A percentile compares a stretch with the other conserved stretches of the same genome.
Conservation (phyloP, 2,888 invertebrate genomes). For the Agapetus fuscipes region DNA sequence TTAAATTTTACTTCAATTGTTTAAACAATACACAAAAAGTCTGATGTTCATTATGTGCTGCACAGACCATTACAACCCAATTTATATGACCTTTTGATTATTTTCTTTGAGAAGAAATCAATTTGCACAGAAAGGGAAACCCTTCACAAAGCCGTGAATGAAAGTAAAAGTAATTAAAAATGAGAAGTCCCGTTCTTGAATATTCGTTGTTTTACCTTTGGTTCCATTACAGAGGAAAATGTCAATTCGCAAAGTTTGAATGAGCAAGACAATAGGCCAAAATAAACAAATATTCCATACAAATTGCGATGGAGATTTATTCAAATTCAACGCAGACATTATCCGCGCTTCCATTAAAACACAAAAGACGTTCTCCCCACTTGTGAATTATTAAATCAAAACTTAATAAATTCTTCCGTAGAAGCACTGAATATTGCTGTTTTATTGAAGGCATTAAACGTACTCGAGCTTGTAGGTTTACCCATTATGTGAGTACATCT, state of each 20-base stretch:
- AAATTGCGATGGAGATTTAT: constrained; percentile 20
- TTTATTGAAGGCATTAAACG: no score
- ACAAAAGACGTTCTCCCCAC: constrained; percentile 12
- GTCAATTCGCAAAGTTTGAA: constrained; percentile 16
- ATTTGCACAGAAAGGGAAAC: constrained; percentile 5
- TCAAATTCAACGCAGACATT: constrained; percentile 18
- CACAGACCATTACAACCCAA: not conserved
- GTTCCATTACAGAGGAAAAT: constrained; percentile 8
- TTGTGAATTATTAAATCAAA: constrained; percentile 14
- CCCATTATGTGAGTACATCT: no score
- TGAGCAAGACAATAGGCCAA: constrained; percentile 17
- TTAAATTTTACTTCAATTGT: no score
- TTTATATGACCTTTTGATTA: not conserved
- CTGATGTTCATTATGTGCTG: no score
- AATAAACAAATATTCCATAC: constrained; percentile 12
- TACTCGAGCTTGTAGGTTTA: no score
- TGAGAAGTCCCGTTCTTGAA: constrained; percentile 5
- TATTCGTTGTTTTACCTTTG: constrained; percentile 10
- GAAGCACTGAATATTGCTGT: not conserved
- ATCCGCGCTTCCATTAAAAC: constrained; percentile 19
- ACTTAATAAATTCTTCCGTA: constrained; percentile 13
- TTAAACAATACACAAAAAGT: no score
- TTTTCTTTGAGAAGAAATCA: constrained; percentile 1
- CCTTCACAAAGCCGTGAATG: constrained; percentile 6
- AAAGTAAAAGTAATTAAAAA: constrained; percentile 10